Base-by-base conservation (phyloP, 2,797 vertebrate species). In the Phylloscopus collybita region DNA sequence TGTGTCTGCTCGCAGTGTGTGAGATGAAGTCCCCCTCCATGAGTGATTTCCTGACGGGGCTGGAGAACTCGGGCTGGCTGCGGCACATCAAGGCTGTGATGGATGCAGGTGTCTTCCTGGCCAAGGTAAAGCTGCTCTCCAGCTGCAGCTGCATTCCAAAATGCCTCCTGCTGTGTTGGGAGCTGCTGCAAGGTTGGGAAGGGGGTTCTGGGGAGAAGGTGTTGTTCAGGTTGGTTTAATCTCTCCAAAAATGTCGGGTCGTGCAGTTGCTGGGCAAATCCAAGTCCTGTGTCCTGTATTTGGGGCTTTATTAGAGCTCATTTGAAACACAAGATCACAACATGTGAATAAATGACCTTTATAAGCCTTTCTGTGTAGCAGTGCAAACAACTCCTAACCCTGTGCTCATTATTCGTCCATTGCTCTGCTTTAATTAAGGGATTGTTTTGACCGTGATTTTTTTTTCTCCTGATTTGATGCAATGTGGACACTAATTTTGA, bases 31-130 rank as follows among this genome's bases (percentile, higher is more conserved):
- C 97, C 66, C 97, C 98, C n/a, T 98, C 98, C 14, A 98, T 98
- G 98, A 98, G 98, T 5, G 98, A 98, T 94, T 98, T 98, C 96
- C 98, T 99, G 90, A 98, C 98, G 5, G 97, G 98, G 47, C 97
- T 98, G 90, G 98, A 98, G 96, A 98, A 97, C 94, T 98, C 98
- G 1, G 98, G 98, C 30, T 98, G 98, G 98, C 62, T 98, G 26
- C 97, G 98, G 81, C 98, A 98, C 96, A 98, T 99, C 91, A 98
- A 98, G 97, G 96, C 98, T 87, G 95, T 98, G 69, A 98, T 98
- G 98, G 98, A 98, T 95, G 98, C 98, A 44, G 97, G 98, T 6
- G 94, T 98, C 92, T 98, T 98, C 82, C 97, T 98, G 47, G 97
- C 98, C 71, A 98, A 98, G 98, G 98, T 98, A 97, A 94, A 91